Percentiles rank a stretch among this genome's conserved stretches.
These are phyloP conservation scores for Dinothrombium tinctorium DNA, from an alignment of 1,140 invertebrate genomes.

Conservation along the genomic window DNA sequence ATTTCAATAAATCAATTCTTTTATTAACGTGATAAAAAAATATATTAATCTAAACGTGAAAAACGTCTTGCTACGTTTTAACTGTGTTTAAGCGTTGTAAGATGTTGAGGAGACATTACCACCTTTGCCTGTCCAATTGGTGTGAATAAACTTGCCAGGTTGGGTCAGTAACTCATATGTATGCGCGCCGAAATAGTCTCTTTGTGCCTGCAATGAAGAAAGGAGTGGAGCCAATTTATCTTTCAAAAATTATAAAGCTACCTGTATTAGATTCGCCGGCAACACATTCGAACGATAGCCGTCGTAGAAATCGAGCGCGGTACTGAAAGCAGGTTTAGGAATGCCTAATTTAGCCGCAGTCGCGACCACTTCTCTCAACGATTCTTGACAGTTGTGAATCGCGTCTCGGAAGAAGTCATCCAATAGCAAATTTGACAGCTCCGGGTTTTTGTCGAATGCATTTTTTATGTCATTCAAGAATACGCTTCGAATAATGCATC, in stretches of 20 bases:
- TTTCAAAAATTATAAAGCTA: conserved; percentile 17
- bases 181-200: conserved; percentile 97
- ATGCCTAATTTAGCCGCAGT: conserved; percentile 45
- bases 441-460: conserved; percentile 77
- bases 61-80: no score
- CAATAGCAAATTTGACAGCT: conserved; percentile 66
- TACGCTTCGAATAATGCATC: conserved; percentile 89
- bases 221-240: conserved; percentile 7
- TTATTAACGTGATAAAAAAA: no score
- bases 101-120: conserved; percentile 87
- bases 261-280: conserved; percentile 77
- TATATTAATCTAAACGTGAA: no score
- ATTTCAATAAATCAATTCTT: no score
- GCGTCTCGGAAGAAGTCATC: conserved; percentile 82
- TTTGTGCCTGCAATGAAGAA: conserved; percentile 58
- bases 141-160: conserved; percentile 79
- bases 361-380: conserved; percentile 29
- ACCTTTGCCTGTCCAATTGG: conserved; percentile 96
- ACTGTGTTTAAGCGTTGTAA: conserved; percentile 71
- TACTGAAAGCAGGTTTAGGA: conserved; percentile 69
- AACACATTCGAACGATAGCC: conserved; percentile 57
- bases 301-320: conserved; percentile 90
- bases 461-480: conserved; percentile 93
- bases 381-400: conserved; percentile 44
- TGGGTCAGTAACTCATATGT: conserved; percentile 72